Conservation (phyloP, 2,113 vertebrate genomes). For the Ailuropoda melanoleuca region DNA sequence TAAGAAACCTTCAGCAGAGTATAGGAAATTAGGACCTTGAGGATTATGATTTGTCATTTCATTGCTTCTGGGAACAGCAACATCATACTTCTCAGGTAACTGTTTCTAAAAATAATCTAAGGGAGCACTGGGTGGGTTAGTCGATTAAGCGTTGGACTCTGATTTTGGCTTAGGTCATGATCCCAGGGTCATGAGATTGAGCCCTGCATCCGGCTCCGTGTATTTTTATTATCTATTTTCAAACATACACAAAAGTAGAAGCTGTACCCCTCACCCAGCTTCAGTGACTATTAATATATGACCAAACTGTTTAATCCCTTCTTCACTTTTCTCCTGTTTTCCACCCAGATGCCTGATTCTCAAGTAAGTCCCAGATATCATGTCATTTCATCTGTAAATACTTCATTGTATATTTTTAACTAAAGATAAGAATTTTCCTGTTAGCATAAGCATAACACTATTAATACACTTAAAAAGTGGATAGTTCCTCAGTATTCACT, state of each 20-base stretch:
- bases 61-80: neutral
- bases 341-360: neutral
- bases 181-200: neutral
- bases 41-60: neutral
- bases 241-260: neutral
- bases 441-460: neutral
- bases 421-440: neutral
- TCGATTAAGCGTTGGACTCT: neutral
- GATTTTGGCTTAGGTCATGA: neutral
- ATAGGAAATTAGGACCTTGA: constrained; percentile 10
- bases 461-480: neutral
- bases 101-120: neutral
- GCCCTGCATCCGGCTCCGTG: neutral
- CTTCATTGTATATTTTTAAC: neutral
- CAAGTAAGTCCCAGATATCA: neutral
- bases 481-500: neutral
- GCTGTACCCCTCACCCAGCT: neutral
- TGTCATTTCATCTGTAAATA: neutral
- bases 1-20: neutral
- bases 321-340: neutral
- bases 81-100: neutral
- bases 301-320: neutral
- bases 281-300: neutral
- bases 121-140: neutral
- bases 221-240: constrained; percentile 17